Base-by-base conservation (phyloP, 37 sponge, comb jelly and placozoan genomes). In the Amphimedon queenslandica region DNA sequence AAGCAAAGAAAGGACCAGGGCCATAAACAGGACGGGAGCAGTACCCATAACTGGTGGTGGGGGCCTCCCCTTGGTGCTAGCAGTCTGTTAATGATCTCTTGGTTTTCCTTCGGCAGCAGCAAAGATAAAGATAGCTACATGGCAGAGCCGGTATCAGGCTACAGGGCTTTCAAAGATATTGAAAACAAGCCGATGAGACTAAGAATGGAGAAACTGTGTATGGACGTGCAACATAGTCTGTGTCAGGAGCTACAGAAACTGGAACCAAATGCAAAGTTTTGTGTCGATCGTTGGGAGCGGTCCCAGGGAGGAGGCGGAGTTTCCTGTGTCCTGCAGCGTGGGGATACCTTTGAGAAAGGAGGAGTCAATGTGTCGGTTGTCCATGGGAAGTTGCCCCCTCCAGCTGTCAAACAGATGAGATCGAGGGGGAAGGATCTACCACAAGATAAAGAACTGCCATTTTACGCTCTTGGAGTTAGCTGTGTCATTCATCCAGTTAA, bases 321-420 rank as follows among this genome's bases (percentile, higher is more conserved):
- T 37, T 75, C 84, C 6, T 97, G 98, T 76, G 89, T 97, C 20
- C 40, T 91, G 13, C 98, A 97, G 66, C 92, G 90, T 69, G 98
- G 98, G 23, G 64, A 69, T 13, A 77, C 87, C 8, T 93, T 97
- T 75, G 98, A 97, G 71, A 97, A 97, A 72, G 98, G 94, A 23
- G 98, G 94, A 29, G 94, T 97, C 20, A 93, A 93, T 58, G 87
- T 97, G 38, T 97, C 98, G 13, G 98, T 97, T 4, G 98, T 97
- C 18, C 89, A 97, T 47, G 98, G 98, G 1, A 81, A 57, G 2
- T 73, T 97, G 0, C 90, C 98, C 6, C 83, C 82, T 13, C 80
- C 86, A 1, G 98, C 98, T 13, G 88, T 93, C 1, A 75, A 90
- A 53, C 94, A 93, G 69, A 97, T 97, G 98, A 71, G 82, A 41